phyloP scores from a whole-genome alignment of 2,888 invertebrate species.

The Xylocampa areola region DNA sequence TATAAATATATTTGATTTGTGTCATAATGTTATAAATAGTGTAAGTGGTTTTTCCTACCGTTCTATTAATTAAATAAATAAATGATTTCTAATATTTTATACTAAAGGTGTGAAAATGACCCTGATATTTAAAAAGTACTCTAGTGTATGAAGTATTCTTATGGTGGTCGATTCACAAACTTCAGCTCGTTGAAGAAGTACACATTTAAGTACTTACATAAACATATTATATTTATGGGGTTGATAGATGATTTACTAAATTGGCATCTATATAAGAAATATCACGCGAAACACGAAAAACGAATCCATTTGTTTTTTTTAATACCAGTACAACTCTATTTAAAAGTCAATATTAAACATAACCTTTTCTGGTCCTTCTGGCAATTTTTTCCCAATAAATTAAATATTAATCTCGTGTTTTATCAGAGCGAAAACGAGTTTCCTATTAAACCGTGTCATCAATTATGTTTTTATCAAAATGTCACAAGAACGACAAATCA shows the following conservation, averaged over 20 bases:
- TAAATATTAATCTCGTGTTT: no score
- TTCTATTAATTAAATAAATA: constrained; percentile 47
- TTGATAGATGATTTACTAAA: constrained; percentile 37
- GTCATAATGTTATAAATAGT: no score
- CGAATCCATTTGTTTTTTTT: constrained; percentile 37
- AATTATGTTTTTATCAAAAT: constrained; percentile 1
- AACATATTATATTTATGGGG: constrained; percentile 24
- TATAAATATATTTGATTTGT: no score
- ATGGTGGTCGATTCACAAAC: constrained; percentile 34
- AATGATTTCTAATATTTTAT: constrained; percentile 22
- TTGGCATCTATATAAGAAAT: constrained; percentile 54
- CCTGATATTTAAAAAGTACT: constrained; percentile 25
- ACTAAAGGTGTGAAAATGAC: constrained; percentile 36
- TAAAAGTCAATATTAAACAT: no score
- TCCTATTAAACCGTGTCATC: constrained; percentile 1
- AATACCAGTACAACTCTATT: no score
- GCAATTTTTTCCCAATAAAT: no score
- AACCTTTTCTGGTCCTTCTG: no score
- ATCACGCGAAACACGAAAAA: constrained; percentile 40
- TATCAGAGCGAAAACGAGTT: not conserved
- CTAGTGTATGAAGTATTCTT: constrained; percentile 19
- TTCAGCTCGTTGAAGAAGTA: constrained; percentile 5
- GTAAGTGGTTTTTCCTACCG: no score
- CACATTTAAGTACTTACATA: not conserved
- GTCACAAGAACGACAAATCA: not conserved